Percentiles rank a stretch among this genome's conserved stretches.
These are phyloP conservation scores for Agriopis marginaria DNA, from an alignment of 2,888 invertebrate genomes.

Conservation along the genomic window DNA sequence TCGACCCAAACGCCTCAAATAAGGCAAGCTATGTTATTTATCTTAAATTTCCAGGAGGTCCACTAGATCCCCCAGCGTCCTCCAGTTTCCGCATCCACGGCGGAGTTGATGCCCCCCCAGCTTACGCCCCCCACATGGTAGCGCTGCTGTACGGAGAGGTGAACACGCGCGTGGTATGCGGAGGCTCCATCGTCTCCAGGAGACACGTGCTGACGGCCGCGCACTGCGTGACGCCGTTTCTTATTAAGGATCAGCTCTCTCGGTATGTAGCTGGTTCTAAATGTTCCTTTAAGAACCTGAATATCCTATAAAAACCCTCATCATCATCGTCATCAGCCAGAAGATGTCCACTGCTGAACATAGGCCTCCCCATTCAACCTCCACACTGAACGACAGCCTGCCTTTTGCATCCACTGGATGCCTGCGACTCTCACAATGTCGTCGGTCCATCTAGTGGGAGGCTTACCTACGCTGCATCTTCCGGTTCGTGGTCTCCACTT, in stretches of 20 bases:
- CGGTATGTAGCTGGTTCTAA: constrained; percentile 39
- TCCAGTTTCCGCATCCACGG: constrained; percentile 44
- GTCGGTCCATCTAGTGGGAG: too few species aligned
- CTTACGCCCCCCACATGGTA: constrained; percentile 47
- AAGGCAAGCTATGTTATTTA: too few species aligned
- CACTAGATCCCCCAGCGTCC: not conserved
- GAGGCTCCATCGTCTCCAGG: constrained; percentile 46
- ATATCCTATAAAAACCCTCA: too few species aligned
- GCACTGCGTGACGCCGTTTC: constrained; percentile 46
- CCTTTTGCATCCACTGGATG: too few species aligned
- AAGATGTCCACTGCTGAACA: too few species aligned
- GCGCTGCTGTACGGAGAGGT: constrained; percentile 37
- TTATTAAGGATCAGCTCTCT: constrained; percentile 25
- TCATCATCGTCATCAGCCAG: too few species aligned
- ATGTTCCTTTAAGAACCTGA: not conserved
- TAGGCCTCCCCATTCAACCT: too few species aligned
- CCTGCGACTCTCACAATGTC: too few species aligned
- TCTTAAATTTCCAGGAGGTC: not conserved
- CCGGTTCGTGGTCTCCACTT: too few species aligned
- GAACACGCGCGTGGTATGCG: constrained; percentile 40
- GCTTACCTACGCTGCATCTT: too few species aligned
- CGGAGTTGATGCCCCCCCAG: constrained; percentile 44
- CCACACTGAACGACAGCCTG: too few species aligned
- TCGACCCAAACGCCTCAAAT: too few species aligned
- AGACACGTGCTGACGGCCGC: constrained; percentile 47